Base-by-base conservation (phyloP, 53 echinoderm and acorn worm species). In the Hippasteria phrygiana region DNA sequence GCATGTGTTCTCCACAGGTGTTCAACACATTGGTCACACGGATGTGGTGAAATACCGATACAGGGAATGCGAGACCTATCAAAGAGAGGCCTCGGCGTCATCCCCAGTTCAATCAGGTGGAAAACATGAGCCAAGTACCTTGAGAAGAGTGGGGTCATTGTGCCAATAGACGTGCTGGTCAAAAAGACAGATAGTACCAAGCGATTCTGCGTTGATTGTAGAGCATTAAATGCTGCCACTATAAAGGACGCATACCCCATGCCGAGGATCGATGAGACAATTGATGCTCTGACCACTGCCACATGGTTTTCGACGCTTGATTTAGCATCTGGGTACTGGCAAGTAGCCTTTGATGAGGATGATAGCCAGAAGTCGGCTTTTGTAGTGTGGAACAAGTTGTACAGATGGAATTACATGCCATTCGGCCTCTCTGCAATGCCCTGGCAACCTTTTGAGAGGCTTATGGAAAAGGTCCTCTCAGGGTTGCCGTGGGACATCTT, bases 401-500 rank as follows among this genome's bases (percentile, higher is more conserved):
- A 80, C 35, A 36, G 50, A 7, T 55, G 80, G 55, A 54, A 55
- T 3, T 26, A 22, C 33, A 48, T 76, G 77, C 42, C 77, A 46
- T 76, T 76, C 20, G 77, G 46, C 16, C 51, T 76, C 27, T 76
- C n/a, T n/a, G 77, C 43, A 76, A 76, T 48, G 77, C 46, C 45
- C 77, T 43, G 3, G 45, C 71, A 2, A 71, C 71, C 14, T 24
- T 59, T 75, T 43, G 75, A 75, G 46, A 41, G 42, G 8, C 46
- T 75, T 29, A 72, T 72, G 75, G 75, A 75, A 17, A 75, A 46
- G 17, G 75, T 75, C 8, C 41, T 75, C 12, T 41, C 75, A 26
- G 45, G 80, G 7, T 55, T 80, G 38, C 80, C 59, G 35, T 80
- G 56, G 80, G 31, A 80, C 16, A 80, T 80, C 45, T 20, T 80